A percentile compares a stretch with the other conserved stretches of the same genome.
Conservation (phyloP, 1,140 invertebrate genomes). For the Brachionus plicatilis region DNA sequence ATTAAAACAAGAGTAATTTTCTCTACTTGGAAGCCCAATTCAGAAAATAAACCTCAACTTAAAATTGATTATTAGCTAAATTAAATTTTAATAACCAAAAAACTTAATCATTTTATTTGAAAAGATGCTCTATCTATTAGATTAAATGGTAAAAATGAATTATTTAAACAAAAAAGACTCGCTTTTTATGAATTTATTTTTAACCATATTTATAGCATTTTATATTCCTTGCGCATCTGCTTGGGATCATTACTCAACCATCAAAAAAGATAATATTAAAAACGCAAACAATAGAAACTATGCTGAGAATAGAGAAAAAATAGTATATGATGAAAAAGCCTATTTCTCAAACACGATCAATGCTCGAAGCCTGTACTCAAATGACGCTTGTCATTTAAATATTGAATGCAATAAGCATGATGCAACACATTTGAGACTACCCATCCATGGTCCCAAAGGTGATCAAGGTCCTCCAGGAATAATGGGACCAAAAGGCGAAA, state of each 20-base stretch:
- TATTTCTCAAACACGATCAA: not conserved
- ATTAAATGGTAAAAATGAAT: not conserved
- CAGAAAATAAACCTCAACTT: too few relatives aligned
- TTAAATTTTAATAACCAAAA: not conserved
- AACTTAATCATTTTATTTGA: not conserved
- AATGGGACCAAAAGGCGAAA: constrained; percentile 29
- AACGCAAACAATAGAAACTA: not conserved
- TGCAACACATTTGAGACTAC: not conserved
- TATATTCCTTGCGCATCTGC: not conserved
- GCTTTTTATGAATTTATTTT: not conserved
- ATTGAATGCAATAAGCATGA: constrained; percentile 15
- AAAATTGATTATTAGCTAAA: too few relatives aligned
- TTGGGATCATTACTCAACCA: not conserved
- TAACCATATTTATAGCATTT: not conserved
- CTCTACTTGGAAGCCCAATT: too few relatives aligned
- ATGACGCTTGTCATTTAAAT: constrained; percentile 38
- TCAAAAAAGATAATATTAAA: not conserved
- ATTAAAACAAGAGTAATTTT: too few relatives aligned
- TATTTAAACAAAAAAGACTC: not conserved
- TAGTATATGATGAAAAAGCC: not conserved
- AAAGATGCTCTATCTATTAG: not conserved
- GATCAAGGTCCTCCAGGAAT: constrained; percentile 24
- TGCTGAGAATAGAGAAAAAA: not conserved
- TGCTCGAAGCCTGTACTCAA: not conserved
- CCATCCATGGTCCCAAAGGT: constrained; percentile 37